These are phyloP conservation scores for Monarcha castaneiventris DNA, from an alignment of 2,113 vertebrate genomes.

Conservation along the genomic window DNA sequence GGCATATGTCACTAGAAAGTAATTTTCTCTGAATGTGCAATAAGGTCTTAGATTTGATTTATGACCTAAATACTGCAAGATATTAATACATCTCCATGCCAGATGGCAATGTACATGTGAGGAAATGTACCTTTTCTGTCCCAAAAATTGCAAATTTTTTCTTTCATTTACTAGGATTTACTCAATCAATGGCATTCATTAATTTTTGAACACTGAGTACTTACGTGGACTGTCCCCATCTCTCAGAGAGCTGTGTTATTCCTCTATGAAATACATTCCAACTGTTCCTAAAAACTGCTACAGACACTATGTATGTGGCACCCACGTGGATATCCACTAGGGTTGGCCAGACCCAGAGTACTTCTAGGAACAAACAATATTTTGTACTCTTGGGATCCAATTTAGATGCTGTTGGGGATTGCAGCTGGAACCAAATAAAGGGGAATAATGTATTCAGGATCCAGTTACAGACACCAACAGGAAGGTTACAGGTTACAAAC, in stretches of 20 bases:
- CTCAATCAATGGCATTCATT: constrained; percentile 34
- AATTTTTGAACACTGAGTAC: constrained; percentile 36
- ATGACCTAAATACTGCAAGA: constrained; percentile 70
- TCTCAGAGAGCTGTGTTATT: constrained; percentile 30
- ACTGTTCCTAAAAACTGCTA: constrained; percentile 26
- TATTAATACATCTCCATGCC: constrained; percentile 61
- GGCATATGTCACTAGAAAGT: constrained; percentile 69
- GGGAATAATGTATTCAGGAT: neutral
- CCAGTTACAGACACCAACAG: neutral
- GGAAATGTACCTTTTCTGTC: constrained; percentile 60
- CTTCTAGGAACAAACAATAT: neutral
- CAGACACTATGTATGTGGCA: neutral
- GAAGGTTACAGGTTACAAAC: neutral
- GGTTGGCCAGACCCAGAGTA: neutral
- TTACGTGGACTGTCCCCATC: neutral
- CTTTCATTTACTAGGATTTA: constrained; percentile 60
- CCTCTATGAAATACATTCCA: neutral
- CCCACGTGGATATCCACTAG: neutral
- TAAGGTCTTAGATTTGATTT: constrained; percentile 67
- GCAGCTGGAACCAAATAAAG: constrained; percentile 34
- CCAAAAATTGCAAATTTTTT: constrained; percentile 1
- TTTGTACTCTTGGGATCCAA: constrained; percentile 61
- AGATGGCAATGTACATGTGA: constrained; percentile 56
- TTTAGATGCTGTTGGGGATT: constrained; percentile 49
- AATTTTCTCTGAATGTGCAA: constrained; percentile 69